Conservation (phyloP, 2,888 invertebrate species). For the Drosophila mettleri region DNA sequence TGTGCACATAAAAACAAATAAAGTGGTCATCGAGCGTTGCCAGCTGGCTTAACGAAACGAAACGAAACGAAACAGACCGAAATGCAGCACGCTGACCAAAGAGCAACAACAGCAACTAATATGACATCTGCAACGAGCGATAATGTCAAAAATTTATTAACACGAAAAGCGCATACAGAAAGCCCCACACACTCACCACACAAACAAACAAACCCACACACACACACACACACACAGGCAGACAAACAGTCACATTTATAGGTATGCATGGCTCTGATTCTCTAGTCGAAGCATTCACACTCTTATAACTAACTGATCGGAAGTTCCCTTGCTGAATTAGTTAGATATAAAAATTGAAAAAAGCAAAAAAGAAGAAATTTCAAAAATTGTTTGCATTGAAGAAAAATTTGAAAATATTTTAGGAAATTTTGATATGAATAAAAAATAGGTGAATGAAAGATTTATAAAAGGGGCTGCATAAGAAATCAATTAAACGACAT, state of each 20-base stretch:
- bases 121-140: conserved; percentile 34
- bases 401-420: too few relatives aligned
- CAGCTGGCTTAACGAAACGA: conserved; percentile 4
- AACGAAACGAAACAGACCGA: conserved; percentile 12
- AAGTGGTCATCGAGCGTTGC: conserved; percentile 18
- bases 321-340: too few relatives aligned
- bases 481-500: too few relatives aligned
- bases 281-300: background rate
- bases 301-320: too few relatives aligned
- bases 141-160: conserved; percentile 72
- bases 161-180: conserved; percentile 58
- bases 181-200: conserved; percentile 1
- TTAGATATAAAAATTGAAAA: too few relatives aligned
- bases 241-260: background rate
- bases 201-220: conserved; percentile 5
- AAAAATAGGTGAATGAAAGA: too few relatives aligned
- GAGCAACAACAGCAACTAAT: conserved; percentile 9
- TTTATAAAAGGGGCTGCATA: too few relatives aligned
- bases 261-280: background rate
- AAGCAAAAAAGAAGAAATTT: too few relatives aligned
- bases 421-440: too few relatives aligned
- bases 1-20: conserved; percentile 54
- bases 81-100: conserved; percentile 26
- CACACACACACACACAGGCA: background rate
- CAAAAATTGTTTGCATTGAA: too few relatives aligned